Percentiles rank a stretch among this genome's conserved stretches.
Evolutionary conservation across 2,113 vertebrate genomes (phyloP).

Genomic region (Xyliphius kryptos): DNA sequence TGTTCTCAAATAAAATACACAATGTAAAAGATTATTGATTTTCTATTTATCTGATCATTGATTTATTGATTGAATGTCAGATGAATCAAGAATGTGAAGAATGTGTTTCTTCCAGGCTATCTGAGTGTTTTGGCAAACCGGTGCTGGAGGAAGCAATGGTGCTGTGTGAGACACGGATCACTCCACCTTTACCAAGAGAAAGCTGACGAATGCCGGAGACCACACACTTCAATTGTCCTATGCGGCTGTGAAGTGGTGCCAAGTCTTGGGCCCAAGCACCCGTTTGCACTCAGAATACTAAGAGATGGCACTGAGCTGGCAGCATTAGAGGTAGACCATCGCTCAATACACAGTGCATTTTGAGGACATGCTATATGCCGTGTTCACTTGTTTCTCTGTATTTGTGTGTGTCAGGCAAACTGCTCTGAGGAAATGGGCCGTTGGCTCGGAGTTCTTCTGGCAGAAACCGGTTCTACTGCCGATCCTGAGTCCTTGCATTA

Average conservation of each 20-base stretch:
- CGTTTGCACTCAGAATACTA: slow-evolving; percentile 87
- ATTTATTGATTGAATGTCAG: no score
- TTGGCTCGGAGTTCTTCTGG: slow-evolving; percentile 90
- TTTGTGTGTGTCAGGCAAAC: slow-evolving; percentile 69
- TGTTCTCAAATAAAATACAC: no score
- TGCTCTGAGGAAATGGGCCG: slow-evolving; percentile 87
- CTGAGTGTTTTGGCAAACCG: slow-evolving; percentile 81
- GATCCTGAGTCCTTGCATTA: slow-evolving; percentile 90
- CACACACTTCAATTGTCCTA: slow-evolving; percentile 69
- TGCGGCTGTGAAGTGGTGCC: slow-evolving; percentile 80
- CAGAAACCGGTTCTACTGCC: slow-evolving; percentile 75
- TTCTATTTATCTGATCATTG: no score
- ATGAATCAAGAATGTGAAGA: no score
- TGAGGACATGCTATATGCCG: no score
- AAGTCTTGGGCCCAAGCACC: slow-evolving; percentile 84
- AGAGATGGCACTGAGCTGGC: slow-evolving; percentile 73
- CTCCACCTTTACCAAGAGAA: slow-evolving; percentile 83
- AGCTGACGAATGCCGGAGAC: slow-evolving; percentile 64
- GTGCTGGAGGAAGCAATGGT: slow-evolving; percentile 91
- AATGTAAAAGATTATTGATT: no score
- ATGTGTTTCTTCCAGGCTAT: slow-evolving; percentile 72
- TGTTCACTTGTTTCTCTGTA: no score
- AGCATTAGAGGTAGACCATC: slow-evolving; percentile 87
- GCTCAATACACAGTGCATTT: no score
- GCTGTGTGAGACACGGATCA: slow-evolving; percentile 72